These are phyloP conservation scores for Scelioninae gen. 2 DNA, from an alignment of 2,888 invertebrate species.

Conservation along the genomic window DNA sequence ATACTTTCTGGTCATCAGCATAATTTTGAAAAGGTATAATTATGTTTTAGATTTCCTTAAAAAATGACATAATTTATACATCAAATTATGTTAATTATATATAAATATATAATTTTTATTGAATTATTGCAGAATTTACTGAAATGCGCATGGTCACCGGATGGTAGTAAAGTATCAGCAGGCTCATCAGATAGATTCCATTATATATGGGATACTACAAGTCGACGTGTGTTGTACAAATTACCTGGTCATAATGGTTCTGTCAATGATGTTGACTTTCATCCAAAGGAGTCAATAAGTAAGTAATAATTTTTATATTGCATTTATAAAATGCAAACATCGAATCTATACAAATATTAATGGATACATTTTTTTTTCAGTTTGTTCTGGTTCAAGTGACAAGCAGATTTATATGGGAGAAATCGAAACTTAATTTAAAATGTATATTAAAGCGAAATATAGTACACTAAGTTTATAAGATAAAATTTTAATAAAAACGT, in stretches of 20 bases:
- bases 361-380: conserved; percentile 71
- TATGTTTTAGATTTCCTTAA: too few relatives aligned
- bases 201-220: conserved; percentile 97
- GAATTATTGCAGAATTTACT: conserved; percentile 82
- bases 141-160: conserved; percentile 94
- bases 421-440: conserved; percentile 79
- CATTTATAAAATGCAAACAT: too few relatives aligned
- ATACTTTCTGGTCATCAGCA: conserved; percentile 95
- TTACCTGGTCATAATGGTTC: conserved; percentile 98
- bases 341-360: too few relatives aligned
- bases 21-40: conserved; percentile 93
- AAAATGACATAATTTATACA: too few relatives aligned
- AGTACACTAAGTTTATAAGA: too few relatives aligned
- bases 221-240: conserved; percentile 94
- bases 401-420: conserved; percentile 97
- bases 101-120: not conserved
- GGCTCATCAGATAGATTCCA: conserved; percentile 97
- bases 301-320: conserved; percentile 50
- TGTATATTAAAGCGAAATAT: too few relatives aligned
- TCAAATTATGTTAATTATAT: too few relatives aligned
- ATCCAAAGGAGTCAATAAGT: conserved; percentile 93
- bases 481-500: not conserved
- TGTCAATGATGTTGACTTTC: conserved; percentile 97
- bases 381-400: conserved; percentile 95
- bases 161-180: conserved; percentile 92